Evolutionary conservation across 1,140 invertebrate genomes (phyloP), one percentile per base, ranked within the genome.

Genomic region (Archivesica marissinica): DNA sequence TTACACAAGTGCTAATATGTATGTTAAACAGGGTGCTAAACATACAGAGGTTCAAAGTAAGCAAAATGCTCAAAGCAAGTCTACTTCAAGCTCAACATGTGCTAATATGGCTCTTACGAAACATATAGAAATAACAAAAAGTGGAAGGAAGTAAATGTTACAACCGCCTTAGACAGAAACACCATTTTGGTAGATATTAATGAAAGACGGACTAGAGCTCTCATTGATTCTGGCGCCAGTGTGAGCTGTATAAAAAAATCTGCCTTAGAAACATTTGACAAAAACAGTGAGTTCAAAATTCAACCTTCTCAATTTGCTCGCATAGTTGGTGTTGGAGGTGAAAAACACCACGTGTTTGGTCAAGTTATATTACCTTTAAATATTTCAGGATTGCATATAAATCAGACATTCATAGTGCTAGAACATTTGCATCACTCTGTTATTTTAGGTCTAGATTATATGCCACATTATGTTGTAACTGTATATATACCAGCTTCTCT

Each of bases 361-460:
- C 38, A 77, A 59, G 75, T 41, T 30, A 38, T 28, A 17, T 25
- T 77, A 28, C 35, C 75, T 38, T 33, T 77, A 17, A 33, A 77
- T 39, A 39, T 77, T 17, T 35, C 50, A 25, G 54, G 35, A 1
- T 77, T 77, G 25, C 35, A 39, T 59, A 30, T 77, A 28, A 39
- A 61, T 0, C 52, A 61, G 2, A 61, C 47, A 15, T 77, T 77
- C 41, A 77, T 77, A 83, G 68, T 86, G 33, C 25, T 88, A 30
- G 74, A 86, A 75, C 61, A 86, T n/a, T 41, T 88, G 4, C 84
- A 82, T 44, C 66, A 86, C n/a, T 83, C 87, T 41, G 33, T 88
- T 11, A 84, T 88, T 41, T 75, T 88, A 50, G 84, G 81, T 44
- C 23, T 66, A 35, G 85, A 88, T 52, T 88, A 86, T 33, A 80